Evolutionary conservation across 2,888 invertebrate genomes (phyloP).

Genomic region (Conomelus anceps): DNA sequence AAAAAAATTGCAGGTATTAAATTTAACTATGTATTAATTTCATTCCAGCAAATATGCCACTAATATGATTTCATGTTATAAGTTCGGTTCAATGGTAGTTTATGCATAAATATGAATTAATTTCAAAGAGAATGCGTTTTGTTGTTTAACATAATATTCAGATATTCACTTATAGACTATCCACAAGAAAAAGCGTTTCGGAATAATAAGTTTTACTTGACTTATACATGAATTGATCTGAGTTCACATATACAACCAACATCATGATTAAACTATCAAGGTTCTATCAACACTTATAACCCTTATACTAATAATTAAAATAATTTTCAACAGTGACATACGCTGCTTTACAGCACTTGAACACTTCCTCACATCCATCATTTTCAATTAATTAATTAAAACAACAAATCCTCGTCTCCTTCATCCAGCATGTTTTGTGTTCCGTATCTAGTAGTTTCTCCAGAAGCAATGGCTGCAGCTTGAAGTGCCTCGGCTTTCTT

Average conservation of each 20-base stretch:
- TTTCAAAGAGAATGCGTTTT: too few species aligned
- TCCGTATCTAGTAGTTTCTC: conserved; percentile 42
- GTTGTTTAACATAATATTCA: not conserved
- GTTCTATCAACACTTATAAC: not conserved
- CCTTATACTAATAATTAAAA: too few species aligned
- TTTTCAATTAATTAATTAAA: conserved; percentile 52
- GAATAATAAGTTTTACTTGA: not conserved
- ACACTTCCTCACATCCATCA: not conserved
- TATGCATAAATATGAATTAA: too few species aligned
- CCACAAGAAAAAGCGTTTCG: not conserved
- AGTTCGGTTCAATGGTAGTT: too few species aligned
- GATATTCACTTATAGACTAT: not conserved
- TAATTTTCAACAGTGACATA: not conserved
- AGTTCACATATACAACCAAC: not conserved
- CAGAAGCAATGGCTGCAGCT: conserved; percentile 42
- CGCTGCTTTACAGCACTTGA: not conserved
- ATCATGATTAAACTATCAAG: not conserved
- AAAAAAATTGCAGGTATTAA: too few species aligned
- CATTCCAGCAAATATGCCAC: too few species aligned
- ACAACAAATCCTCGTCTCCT: conserved; percentile 84
- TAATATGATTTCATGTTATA: too few species aligned
- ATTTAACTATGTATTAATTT: too few species aligned
- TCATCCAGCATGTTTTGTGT: conserved; percentile 73
- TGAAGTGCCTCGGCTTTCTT: conserved; percentile 59
- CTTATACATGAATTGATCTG: not conserved